Evolutionary conservation across 2,888 invertebrate species (phyloP).

Genomic region (Pasiphila rectangulata): DNA sequence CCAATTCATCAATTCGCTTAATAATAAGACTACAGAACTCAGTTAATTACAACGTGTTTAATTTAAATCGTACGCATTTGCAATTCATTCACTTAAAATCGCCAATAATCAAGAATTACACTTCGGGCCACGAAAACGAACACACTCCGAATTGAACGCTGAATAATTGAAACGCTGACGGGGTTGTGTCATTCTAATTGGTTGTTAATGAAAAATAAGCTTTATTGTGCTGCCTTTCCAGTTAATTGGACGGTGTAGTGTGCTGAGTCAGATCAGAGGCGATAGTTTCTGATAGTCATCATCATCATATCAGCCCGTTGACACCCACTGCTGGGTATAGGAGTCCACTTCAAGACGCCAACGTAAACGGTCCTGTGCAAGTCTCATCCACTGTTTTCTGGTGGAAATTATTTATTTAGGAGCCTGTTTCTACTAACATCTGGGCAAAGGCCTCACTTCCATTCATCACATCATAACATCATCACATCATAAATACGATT

Average conservation of each 20-base stretch:
- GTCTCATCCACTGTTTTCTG: too few species aligned
- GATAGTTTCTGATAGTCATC: too few species aligned
- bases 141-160: conserved; percentile 13
- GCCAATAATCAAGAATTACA: conserved; percentile 27
- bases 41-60: conserved; percentile 20
- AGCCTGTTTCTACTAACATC: too few species aligned
- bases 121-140: conserved; percentile 21
- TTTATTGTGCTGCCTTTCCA: not conserved
- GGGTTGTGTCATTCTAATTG: not conserved
- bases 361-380: too few species aligned
- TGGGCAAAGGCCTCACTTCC: too few species aligned
- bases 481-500: too few species aligned
- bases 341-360: too few species aligned
- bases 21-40: conserved; percentile 17
- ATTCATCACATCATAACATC: too few species aligned
- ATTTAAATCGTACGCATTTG: conserved; percentile 17
- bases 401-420: too few species aligned
- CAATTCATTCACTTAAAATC: conserved; percentile 21
- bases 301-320: too few species aligned
- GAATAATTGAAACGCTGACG: conserved; percentile 18
- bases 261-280: not conserved
- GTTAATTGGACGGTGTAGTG: not conserved
- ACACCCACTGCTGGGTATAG: too few species aligned
- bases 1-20: conserved; percentile 8
- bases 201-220: not conserved